phyloP scores from a whole-genome alignment of 2,888 invertebrate genomes.

The Drosophila anomelani region DNA sequence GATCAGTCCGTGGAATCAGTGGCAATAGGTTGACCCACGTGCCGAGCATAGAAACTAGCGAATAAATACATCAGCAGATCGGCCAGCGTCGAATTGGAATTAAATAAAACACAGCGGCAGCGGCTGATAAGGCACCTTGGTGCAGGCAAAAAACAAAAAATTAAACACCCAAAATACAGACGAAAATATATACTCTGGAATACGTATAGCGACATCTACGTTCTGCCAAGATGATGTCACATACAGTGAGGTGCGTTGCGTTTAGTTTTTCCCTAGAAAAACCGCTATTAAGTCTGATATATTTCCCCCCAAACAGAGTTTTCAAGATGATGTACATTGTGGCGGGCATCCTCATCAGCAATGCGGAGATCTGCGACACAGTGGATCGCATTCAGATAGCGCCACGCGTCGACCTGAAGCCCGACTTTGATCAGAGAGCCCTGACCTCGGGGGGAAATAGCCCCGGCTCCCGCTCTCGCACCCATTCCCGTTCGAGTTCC shows the following conservation, averaged over 20 bases:
- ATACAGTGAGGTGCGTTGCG: conserved; percentile 76
- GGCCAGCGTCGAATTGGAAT: conserved; percentile 18
- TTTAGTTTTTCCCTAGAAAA: not conserved
- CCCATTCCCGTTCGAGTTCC: conserved; percentile 27
- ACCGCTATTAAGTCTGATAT: not conserved
- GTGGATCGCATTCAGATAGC: conserved; percentile 82
- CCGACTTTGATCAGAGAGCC: conserved; percentile 36
- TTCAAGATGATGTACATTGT: conserved; percentile 83
- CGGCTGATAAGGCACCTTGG: conserved; percentile 30
- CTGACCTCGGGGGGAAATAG: conserved; percentile 18
- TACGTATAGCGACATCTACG: conserved; percentile 2
- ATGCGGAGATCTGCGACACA: conserved; percentile 82
- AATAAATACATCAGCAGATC: conserved; percentile 38
- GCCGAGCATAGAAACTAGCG: conserved; percentile 41
- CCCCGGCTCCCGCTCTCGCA: conserved; percentile 28
- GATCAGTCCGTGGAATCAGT: conserved; percentile 19
- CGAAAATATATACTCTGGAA: conserved; percentile 8
- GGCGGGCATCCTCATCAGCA: conserved; percentile 82
- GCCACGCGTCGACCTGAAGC: conserved; percentile 78
- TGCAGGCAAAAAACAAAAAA: conserved; percentile 24
- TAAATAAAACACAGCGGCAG: conserved; percentile 28
- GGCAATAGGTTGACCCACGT: conserved; percentile 19
- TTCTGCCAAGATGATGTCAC: conserved; percentile 73
- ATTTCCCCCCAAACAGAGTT: conserved; percentile 63
- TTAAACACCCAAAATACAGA: conserved; percentile 12